These are phyloP conservation scores for Harpalus rufipes DNA, from an alignment of 2,888 invertebrate species.

Conservation along the genomic window DNA sequence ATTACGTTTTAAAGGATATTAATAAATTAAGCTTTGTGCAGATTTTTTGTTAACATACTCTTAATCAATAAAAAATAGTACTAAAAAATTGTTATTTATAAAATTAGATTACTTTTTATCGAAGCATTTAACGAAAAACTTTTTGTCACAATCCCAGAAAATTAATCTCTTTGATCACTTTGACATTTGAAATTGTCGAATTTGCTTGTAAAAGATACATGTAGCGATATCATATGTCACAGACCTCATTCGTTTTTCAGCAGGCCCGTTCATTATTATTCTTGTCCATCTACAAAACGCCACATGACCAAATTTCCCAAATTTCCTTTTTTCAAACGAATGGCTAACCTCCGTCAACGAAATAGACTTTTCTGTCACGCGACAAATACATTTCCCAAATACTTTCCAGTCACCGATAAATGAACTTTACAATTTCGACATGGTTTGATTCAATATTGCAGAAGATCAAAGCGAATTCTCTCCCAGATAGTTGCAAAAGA, in stretches of 20 bases:
- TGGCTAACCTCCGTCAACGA: background rate
- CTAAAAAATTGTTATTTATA: no score
- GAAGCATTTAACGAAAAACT: no score
- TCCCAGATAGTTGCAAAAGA: background rate
- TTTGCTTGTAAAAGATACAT: no score
- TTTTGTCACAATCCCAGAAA: no score
- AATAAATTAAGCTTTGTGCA: no score
- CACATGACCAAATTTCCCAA: slow-evolving; percentile 4
- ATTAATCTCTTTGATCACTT: no score
- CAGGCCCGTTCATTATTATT: background rate
- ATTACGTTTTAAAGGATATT: no score
- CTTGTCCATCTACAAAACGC: background rate
- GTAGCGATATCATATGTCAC: background rate
- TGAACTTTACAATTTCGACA: slow-evolving; percentile 34
- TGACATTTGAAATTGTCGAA: no score
- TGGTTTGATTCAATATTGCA: slow-evolving; percentile 41
- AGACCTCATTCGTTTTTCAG: background rate
- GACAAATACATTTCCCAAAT: slow-evolving; percentile 19
- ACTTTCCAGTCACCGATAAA: slow-evolving; percentile 38
- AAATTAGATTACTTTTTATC: no score
- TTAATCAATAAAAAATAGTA: no score
- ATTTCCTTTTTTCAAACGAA: slow-evolving; percentile 22
- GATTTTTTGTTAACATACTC: no score
- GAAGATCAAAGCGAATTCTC: slow-evolving; percentile 21
- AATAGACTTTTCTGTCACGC: slow-evolving; percentile 28